These are phyloP conservation scores for Pristionchus arcanus DNA, from an alignment of 2,888 invertebrate species.

Conservation along the genomic window DNA sequence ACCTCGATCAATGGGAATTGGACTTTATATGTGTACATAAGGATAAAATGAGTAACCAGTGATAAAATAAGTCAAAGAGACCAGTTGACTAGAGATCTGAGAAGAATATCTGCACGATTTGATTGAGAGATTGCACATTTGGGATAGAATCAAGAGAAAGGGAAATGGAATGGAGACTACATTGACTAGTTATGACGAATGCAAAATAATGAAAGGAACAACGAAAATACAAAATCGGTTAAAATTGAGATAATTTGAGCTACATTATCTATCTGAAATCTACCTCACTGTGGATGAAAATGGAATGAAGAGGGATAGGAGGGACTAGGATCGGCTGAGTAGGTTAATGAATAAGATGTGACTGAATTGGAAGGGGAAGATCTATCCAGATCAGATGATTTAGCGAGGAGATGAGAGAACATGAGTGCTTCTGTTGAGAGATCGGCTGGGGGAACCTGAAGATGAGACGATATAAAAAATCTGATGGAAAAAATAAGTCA, in stretches of 20 bases:
- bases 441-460: conserved; percentile 48
- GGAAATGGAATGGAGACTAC: neutral
- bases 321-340: conserved; percentile 22
- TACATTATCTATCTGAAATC: neutral
- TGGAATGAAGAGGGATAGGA: conserved; percentile 19
- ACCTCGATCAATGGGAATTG: neutral
- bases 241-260: neutral
- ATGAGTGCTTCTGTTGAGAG: conserved; percentile 47
- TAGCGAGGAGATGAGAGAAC: conserved; percentile 43
- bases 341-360: neutral
- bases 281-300: neutral
- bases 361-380: neutral
- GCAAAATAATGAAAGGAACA: neutral
- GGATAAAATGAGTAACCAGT: conserved; percentile 45
- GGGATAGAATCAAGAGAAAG: neutral
- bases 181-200: neutral
- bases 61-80: neutral
- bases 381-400: conserved; percentile 31
- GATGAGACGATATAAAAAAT: neutral
- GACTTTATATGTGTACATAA: conserved; percentile 39
- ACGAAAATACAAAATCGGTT: neutral
- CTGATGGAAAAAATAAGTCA: neutral
- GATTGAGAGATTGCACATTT: conserved; percentile 29
- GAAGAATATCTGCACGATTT: conserved; percentile 35
- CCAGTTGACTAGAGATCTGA: conserved; percentile 53